Evolutionary conservation across 2,113 vertebrate genomes (phyloP).

Genomic region (Nesogale talazaci): DNA sequence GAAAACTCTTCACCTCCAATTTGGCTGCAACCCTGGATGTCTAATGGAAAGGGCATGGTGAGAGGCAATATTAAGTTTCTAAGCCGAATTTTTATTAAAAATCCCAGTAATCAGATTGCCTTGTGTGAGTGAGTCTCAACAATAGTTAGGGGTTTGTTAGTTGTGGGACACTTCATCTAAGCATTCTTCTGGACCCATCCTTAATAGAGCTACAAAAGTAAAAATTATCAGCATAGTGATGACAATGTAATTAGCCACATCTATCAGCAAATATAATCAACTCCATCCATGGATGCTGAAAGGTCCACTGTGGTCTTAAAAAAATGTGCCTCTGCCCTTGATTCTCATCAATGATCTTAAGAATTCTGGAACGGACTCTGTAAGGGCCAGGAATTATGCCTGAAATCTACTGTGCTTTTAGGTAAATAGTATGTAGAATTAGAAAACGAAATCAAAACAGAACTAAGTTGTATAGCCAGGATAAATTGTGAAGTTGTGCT

Average conservation of each 20-base stretch:
- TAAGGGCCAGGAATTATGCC: constrained; percentile 37
- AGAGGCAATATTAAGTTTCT: constrained; percentile 31
- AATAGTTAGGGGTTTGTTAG: constrained; percentile 24
- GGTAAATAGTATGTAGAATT: background rate
- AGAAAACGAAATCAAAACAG: constrained; percentile 37
- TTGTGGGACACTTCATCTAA: constrained; percentile 58
- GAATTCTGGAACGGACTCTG: constrained; percentile 40
- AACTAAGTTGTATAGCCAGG: constrained; percentile 3
- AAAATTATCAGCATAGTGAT: constrained; percentile 47
- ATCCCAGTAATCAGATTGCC: constrained; percentile 29
- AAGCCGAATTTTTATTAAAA: constrained; percentile 46
- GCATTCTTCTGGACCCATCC: constrained; percentile 40
- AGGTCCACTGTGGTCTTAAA: background rate
- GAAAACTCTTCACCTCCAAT: constrained; percentile 35
- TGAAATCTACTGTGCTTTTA: constrained; percentile 32
- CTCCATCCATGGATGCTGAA: constrained; percentile 32
- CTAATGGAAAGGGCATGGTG: background rate
- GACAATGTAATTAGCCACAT: constrained; percentile 57
- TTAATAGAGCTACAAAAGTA: background rate
- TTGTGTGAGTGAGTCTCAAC: background rate
- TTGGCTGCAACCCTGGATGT: constrained; percentile 37
- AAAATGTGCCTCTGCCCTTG: background rate
- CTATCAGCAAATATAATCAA: constrained; percentile 55
- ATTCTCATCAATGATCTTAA: constrained; percentile 28
- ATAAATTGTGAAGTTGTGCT: background rate